Evolutionary conservation across 2,888 invertebrate genomes (phyloP), one percentile per base, ranked within the genome.

Genomic region (Neoascia interrupta): DNA sequence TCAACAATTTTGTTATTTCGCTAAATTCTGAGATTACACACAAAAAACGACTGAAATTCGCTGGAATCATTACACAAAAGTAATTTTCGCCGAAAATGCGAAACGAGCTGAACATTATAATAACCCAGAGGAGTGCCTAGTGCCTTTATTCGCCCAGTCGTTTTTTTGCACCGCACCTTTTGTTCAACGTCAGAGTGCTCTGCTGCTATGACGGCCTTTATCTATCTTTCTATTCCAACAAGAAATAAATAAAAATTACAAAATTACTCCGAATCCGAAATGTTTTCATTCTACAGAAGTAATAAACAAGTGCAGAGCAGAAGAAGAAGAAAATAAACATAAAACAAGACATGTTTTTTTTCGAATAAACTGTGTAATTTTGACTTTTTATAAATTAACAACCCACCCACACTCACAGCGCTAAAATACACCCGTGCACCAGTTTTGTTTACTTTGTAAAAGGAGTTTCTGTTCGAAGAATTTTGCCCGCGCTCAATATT

Each of bases 61-160:
- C 36, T 16, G 37, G 61, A 63, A 51, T 63, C 26, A 36, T 21
- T n/a, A 60, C 28, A 56, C 41, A 43, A 36, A 58, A 45, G 60
- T n/a, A 37, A 60, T 47, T 47, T 60, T 60, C 60, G 60, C 16
- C 60, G 60, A 60, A n/a, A 60, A 60, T 45, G 21, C 43, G 43
- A 60, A 60, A 60, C 36, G 34, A 36, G 47, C 31, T 3, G 8
- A 3, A 6, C 31, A 31, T 31, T 31, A n/a, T n/a, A 31, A 31
- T 31, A 3, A 8, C 31, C 31, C 31, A n/a, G n/a, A n/a, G n/a
- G n/a, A n/a, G n/a, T n/a, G n/a, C n/a, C n/a, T n/a, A n/a, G n/a
- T n/a, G n/a, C n/a, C n/a, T n/a, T n/a, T n/a, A n/a, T n/a, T n/a
- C n/a, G n/a, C n/a, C n/a, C n/a, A n/a, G n/a, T n/a, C n/a, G n/a